Conservation (phyloP, 2,888 invertebrate species). For the Octodonta nipae region DNA sequence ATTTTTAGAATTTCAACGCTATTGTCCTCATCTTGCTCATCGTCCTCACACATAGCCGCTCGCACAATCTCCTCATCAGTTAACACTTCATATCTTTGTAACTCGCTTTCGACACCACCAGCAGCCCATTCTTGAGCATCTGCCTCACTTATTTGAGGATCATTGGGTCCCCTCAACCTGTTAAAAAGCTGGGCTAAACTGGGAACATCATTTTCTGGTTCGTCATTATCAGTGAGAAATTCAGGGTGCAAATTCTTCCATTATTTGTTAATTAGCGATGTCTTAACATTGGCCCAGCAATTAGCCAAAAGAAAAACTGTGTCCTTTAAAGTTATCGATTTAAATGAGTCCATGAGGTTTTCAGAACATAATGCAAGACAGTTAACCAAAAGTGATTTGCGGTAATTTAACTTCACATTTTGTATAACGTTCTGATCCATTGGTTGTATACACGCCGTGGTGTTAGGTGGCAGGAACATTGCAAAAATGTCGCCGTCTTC, state of each 20-base stretch:
- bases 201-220: background rate
- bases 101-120: too few species aligned
- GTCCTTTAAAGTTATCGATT: background rate
- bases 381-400: background rate
- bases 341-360: too few species aligned
- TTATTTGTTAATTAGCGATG: background rate
- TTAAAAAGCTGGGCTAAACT: too few species aligned
- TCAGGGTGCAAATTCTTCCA: background rate
- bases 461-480: background rate
- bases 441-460: background rate
- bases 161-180: too few species aligned
- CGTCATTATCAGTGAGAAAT: background rate
- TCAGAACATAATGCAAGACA: too few species aligned
- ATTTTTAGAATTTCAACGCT: too few species aligned
- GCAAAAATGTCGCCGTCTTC: conserved; percentile 1
- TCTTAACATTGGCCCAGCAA: background rate
- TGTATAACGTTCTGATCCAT: background rate
- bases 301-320: background rate
- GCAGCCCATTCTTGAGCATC: too few species aligned
- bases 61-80: too few species aligned
- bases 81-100: too few species aligned
- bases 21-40: too few species aligned
- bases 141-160: too few species aligned
- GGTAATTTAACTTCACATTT: background rate
- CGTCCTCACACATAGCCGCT: too few species aligned